phyloP scores from a whole-genome alignment of 2,797 vertebrate genomes.

The Notolepis coatsorum region DNA sequence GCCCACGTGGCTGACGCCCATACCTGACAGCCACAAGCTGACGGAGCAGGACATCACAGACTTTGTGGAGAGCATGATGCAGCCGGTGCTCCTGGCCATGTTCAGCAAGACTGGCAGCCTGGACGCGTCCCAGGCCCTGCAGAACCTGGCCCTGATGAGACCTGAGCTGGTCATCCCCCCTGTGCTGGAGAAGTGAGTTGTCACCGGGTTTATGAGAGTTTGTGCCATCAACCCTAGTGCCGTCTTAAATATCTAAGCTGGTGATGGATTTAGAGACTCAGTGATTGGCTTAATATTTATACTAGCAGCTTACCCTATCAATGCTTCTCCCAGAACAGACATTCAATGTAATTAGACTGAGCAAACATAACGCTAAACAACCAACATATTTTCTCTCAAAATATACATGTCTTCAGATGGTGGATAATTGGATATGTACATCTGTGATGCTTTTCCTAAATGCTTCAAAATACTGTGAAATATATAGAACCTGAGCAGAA shows the following conservation, averaged over 20 bases:
- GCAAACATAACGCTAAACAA: too few relatives aligned
- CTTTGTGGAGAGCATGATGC: conserved; percentile 95
- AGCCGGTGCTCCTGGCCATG: conserved; percentile 97
- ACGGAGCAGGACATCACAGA: conserved; percentile 94
- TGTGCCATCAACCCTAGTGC: neutral
- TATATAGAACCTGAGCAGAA: too few relatives aligned
- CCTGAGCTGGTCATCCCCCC: conserved; percentile 97
- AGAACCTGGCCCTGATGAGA: conserved; percentile 96
- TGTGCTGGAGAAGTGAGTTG: conserved; percentile 94
- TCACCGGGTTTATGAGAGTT: neutral
- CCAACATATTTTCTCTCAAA: too few relatives aligned
- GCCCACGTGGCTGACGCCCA: conserved; percentile 90
- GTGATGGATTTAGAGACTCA: neutral
- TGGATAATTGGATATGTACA: too few relatives aligned
- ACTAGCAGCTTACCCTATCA: too few relatives aligned
- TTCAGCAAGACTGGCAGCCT: conserved; percentile 98
- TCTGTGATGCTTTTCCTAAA: too few relatives aligned
- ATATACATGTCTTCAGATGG: too few relatives aligned
- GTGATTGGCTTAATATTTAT: too few relatives aligned
- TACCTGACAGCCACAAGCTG: conserved; percentile 94
- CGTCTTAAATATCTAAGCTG: too few relatives aligned
- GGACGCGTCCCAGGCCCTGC: conserved; percentile 95
- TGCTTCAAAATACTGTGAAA: too few relatives aligned
- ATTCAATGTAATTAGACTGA: conserved; percentile 36
- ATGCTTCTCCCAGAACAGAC: neutral